phyloP scores from a whole-genome alignment of 2,888 invertebrate species.

The Eustalomyia histrio region DNA sequence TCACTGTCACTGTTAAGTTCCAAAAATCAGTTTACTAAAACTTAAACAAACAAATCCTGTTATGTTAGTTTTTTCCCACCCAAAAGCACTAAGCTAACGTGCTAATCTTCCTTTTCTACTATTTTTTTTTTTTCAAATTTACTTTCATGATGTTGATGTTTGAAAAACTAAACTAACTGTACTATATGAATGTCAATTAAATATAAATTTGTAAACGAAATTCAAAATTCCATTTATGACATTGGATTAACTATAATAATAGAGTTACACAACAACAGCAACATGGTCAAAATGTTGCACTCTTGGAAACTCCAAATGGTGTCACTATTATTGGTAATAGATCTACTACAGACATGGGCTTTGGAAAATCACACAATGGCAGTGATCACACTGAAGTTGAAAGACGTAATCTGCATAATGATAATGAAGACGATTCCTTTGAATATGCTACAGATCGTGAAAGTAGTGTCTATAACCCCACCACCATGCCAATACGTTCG shows the following conservation, averaged over 20 bases:
- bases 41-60: slow-evolving; percentile 56
- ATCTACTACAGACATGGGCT: slow-evolving; percentile 37
- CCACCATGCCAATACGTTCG: slow-evolving; percentile 74
- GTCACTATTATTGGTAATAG: slow-evolving; percentile 74
- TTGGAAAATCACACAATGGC: slow-evolving; percentile 52
- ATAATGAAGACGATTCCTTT: slow-evolving; percentile 77
- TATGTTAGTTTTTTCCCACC: slow-evolving; percentile 42
- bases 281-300: slow-evolving; percentile 76
- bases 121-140: slow-evolving; percentile 46
- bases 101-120: slow-evolving; percentile 56
- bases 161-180: slow-evolving; percentile 5
- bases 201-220: slow-evolving; percentile 9
- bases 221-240: slow-evolving; percentile 17
- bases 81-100: slow-evolving; percentile 49
- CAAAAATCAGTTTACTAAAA: slow-evolving; percentile 66
- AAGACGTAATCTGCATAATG: slow-evolving; percentile 64
- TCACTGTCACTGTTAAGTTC: slow-evolving; percentile 63
- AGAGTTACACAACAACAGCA: slow-evolving; percentile 64
- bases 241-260: slow-evolving; percentile 7
- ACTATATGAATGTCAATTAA: slow-evolving; percentile 23
- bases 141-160: slow-evolving; percentile 40
- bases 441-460: slow-evolving; percentile 78
- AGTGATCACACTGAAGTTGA: slow-evolving; percentile 70
- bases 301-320: slow-evolving; percentile 77
- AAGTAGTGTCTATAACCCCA: slow-evolving; percentile 78